Conservation (phyloP, 2,797 vertebrate species). For the Clarias fuscus region DNA sequence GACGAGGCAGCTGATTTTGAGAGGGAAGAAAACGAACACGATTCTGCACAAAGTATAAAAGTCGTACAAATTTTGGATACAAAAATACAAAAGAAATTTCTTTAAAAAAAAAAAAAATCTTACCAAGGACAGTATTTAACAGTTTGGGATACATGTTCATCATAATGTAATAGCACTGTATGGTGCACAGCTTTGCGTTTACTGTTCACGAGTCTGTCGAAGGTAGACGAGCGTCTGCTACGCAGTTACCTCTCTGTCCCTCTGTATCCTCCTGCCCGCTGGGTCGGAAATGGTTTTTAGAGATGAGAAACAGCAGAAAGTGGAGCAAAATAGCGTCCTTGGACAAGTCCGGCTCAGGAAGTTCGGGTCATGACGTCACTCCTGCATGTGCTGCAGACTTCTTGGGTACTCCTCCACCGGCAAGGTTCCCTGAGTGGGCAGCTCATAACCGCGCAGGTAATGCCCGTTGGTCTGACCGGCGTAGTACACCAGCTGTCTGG, state of each 20-base stretch:
- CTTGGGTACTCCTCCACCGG: constrained; percentile 84
- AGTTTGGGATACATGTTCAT: not conserved
- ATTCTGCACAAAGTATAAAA: constrained; percentile 17
- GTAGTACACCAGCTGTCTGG: constrained; percentile 88
- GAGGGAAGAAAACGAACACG: not conserved
- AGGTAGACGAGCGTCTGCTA: not conserved
- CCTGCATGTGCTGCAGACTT: constrained; percentile 86
- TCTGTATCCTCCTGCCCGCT: not conserved
- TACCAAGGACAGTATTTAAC: not conserved
- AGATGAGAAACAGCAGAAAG: not conserved
- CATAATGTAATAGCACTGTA: not conserved
- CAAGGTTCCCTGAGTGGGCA: constrained; percentile 76
- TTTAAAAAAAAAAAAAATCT: constrained; percentile 12
- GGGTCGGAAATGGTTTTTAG: not conserved
- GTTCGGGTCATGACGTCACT: constrained; percentile 69
- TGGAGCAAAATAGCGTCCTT: not conserved
- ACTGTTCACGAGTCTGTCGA: constrained; percentile 9
- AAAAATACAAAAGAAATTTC: not conserved
- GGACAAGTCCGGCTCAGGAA: constrained; percentile 1
- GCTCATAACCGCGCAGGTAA: constrained; percentile 86
- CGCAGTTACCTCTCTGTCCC: not conserved
- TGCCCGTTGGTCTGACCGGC: constrained; percentile 89
- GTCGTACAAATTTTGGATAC: not conserved
- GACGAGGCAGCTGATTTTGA: not conserved
- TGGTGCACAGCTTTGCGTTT: constrained; percentile 1